Evolutionary conservation across 2,888 invertebrate genomes (phyloP), one percentile per base, ranked within the genome.

Genomic region (Morpho deidamia): DNA sequence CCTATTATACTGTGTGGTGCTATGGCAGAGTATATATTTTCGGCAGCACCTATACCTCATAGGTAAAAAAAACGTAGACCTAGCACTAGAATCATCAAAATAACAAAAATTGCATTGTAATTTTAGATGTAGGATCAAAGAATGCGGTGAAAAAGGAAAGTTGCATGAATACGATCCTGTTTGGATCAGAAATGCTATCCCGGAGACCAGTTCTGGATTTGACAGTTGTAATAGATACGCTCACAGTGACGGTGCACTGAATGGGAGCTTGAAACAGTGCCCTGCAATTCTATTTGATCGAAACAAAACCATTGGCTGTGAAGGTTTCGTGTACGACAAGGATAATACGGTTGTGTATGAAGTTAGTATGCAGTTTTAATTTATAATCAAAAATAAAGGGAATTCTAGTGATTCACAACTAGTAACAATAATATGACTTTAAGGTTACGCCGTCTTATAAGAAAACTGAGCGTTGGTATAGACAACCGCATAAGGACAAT

Each of bases 1-100:
- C 92, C 93, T 0, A 82, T 92, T 59, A 75, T 92, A 53, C 90
- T 93, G 71, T 91, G 92, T n/a, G 92, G 92, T 2, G 90, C 92
- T 56, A 89, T 90, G 55, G 85, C 92, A 44, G 91, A 91, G n/a
- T 94, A 91, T 66, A 91, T 94, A 57, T 95, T 95, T 72, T 93
- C 94, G 0, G 93, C 94, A 0, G 92, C 92, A 51, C 91, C 92
- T 59, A 81, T 94, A 12, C 90, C 91, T 40, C 93, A 94, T 86
- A 93, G 95, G 95, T 94, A 14, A 50, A 32, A 23, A 42, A 37
- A 37, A 1, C 11, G 3, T 33, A 23, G 23, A 23, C 23, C 23
- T 23, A 23, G 5, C 23, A 23, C 23, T 23, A 23, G 23, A 23
- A 23, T 23, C 23, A 23, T 23, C 23, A 23, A 23, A 23, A 23